A percentile compares a stretch with the other conserved stretches of the same genome.
These are phyloP conservation scores for Aporrectodea caliginosa DNA, from an alignment of 1,140 invertebrate species.

Conservation along the genomic window DNA sequence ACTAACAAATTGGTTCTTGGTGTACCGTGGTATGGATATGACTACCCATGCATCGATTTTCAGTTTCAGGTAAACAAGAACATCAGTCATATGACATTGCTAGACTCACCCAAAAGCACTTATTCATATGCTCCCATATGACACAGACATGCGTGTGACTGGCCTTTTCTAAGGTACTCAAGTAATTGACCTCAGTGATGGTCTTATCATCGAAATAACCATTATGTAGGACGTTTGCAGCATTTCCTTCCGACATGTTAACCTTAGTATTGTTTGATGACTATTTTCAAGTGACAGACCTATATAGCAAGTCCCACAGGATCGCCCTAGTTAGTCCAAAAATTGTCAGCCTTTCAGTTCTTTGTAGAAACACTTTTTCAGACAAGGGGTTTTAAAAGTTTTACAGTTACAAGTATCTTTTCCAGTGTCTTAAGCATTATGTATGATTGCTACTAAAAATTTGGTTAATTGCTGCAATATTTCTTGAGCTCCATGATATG, in stretches of 20 bases:
- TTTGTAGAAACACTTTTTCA: no score
- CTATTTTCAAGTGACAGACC: no score
- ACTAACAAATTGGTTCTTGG: slow-evolving; percentile 81
- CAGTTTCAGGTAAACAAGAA: neutral
- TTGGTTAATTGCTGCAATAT: no score
- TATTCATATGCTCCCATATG: neutral
- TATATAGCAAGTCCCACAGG: no score
- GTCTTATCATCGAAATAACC: neutral
- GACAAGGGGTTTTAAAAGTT: no score
- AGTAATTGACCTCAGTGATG: neutral
- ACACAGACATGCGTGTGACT: neutral
- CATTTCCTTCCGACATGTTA: neutral
- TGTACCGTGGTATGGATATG: slow-evolving; percentile 84
- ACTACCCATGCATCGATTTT: slow-evolving; percentile 48
- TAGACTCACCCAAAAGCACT: neutral
- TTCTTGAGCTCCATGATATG: no score
- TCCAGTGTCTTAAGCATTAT: no score
- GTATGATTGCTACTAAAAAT: no score
- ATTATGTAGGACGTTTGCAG: neutral
- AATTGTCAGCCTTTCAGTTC: no score
- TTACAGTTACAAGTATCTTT: no score
- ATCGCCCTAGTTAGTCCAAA: no score
- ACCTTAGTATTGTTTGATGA: no score
- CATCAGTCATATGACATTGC: neutral
- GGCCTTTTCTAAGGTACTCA: neutral